Percentiles rank a stretch among this genome's conserved stretches.
Conservation (phyloP, 2,113 vertebrate species). For the Lanius collurio region DNA sequence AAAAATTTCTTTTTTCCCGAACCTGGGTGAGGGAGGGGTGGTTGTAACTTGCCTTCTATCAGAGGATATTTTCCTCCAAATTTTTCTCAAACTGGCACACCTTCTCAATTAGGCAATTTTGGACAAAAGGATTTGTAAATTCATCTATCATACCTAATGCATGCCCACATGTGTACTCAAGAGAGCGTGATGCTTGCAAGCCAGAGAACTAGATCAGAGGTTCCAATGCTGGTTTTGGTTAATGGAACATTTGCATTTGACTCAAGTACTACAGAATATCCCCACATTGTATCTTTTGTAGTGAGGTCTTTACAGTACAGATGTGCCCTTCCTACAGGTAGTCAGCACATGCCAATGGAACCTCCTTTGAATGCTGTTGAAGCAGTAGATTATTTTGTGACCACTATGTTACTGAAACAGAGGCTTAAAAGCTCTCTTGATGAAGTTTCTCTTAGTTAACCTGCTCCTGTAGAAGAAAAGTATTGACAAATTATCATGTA, state of each 20-base stretch:
- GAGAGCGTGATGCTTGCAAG: neutral
- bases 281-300: neutral
- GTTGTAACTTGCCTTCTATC: too few relatives aligned
- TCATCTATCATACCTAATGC: fast-evolving
- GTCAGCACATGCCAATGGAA: neutral
- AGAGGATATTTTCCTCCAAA: too few relatives aligned
- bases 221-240: neutral
- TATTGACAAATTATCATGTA: neutral
- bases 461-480: neutral
- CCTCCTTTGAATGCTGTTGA: neutral
- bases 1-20: too few relatives aligned
- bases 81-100: too few relatives aligned
- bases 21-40: too few relatives aligned
- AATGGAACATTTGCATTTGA: neutral
- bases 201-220: neutral
- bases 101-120: neutral
- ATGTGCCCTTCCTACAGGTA: neutral
- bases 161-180: fast-evolving
- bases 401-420: neutral
- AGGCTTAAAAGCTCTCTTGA: neutral
- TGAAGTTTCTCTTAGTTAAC: neutral
- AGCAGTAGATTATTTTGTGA: neutral
- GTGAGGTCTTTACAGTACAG: neutral
- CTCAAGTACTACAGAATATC: neutral
- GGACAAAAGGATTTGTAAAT: neutral